Evolutionary conservation across 2,797 vertebrate species (phyloP).

Genomic region (Scomberomorus guttatus): DNA sequence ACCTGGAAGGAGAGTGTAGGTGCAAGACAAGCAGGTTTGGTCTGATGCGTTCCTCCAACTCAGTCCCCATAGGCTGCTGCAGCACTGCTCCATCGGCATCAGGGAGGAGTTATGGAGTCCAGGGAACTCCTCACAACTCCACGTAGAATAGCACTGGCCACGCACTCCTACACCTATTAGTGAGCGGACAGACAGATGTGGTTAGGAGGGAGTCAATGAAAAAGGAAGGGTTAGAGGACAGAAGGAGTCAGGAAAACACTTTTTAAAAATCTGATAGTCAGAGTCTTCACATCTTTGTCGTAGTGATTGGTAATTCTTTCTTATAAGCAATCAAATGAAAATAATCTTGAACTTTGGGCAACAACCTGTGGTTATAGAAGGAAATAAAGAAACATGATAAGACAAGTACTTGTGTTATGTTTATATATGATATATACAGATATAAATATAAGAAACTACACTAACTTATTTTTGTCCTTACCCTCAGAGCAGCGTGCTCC

Average conservation of each 20-base stretch:
- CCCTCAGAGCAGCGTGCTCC: constrained; percentile 89
- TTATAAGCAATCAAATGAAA: neutral
- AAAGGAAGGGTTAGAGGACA: neutral
- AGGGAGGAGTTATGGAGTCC: constrained; percentile 83
- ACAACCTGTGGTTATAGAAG: neutral
- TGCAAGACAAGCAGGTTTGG: constrained; percentile 87
- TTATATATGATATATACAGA: no score
- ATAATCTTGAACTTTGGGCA: neutral
- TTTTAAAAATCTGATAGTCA: neutral
- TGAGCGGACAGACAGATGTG: neutral
- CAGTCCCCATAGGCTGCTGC: constrained; percentile 86
- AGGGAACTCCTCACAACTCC: constrained; percentile 86
- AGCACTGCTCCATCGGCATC: constrained; percentile 89
- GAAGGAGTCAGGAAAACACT: neutral
- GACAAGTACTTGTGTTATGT: neutral
- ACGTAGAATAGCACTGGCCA: constrained; percentile 87
- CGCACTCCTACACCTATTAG: constrained; percentile 68
- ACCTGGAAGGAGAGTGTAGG: constrained; percentile 85
- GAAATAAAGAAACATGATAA: neutral
- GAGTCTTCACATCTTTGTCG: neutral
- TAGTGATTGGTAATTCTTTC: neutral
- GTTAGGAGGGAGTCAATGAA: accelerated
- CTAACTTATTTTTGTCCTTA: constrained; percentile 61
- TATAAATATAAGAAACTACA: no score
- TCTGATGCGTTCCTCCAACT: constrained; percentile 89